phyloP scores from a whole-genome alignment of 2,888 invertebrate genomes.

The Lottia scabra region DNA sequence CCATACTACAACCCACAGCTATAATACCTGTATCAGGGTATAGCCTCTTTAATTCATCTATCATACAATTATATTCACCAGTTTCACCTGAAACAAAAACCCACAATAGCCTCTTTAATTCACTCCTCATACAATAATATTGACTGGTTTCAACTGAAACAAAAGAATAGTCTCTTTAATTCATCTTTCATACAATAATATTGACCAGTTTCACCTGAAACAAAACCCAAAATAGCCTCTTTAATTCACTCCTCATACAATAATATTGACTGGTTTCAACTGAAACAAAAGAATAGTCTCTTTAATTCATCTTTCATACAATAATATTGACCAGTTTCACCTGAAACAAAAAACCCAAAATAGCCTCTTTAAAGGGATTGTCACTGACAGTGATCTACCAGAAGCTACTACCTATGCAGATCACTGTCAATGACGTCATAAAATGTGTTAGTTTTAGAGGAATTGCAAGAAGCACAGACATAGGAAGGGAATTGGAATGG shows the following conservation, averaged over 20 bases:
- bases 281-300: slow-evolving; percentile 80
- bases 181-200: slow-evolving; percentile 85
- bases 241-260: no score
- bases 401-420: no score
- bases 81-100: slow-evolving; percentile 81
- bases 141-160: no score
- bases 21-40: slow-evolving; percentile 84
- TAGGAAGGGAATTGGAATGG: no score
- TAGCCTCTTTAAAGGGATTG: no score
- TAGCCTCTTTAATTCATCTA: slow-evolving; percentile 79
- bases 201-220: slow-evolving; percentile 87
- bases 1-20: slow-evolving; percentile 92
- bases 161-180: slow-evolving; percentile 79
- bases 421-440: no score
- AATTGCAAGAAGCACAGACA: no score
- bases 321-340: slow-evolving; percentile 89
- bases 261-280: no score
- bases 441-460: no score
- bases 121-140: no score
- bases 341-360: slow-evolving; percentile 71
- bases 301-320: slow-evolving; percentile 83
- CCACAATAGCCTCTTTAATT: neutral
- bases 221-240: neutral
- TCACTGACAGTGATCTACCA: no score
- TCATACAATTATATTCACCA: slow-evolving; percentile 87